phyloP scores from a whole-genome alignment of 2,797 vertebrate genomes.

The Galaxias olidus region DNA sequence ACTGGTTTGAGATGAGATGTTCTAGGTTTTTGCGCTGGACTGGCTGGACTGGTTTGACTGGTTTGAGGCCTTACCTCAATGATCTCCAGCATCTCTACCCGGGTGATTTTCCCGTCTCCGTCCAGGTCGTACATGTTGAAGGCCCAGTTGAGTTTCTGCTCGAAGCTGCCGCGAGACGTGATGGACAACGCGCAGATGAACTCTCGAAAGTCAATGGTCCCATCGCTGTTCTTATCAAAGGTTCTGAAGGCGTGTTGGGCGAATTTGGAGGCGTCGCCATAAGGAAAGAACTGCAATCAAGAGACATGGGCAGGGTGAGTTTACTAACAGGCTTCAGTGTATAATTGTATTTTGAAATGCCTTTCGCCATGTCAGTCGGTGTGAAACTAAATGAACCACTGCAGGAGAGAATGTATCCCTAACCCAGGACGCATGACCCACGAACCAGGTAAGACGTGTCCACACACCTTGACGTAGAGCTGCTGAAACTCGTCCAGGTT shows the following conservation, averaged over 20 bases:
- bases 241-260: slow-evolving; percentile 98
- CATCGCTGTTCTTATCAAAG: slow-evolving; percentile 98
- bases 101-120: slow-evolving; percentile 97
- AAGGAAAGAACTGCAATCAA: slow-evolving; percentile 91
- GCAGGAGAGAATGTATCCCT: no score
- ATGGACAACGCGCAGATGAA: slow-evolving; percentile 99
- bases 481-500: slow-evolving; percentile 99
- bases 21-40: no score
- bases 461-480: slow-evolving; percentile 96
- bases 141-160: slow-evolving; percentile 99
- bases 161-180: slow-evolving; percentile 97
- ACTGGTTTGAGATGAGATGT: no score
- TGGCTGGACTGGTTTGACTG: neutral
- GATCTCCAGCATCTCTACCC: slow-evolving; percentile 99
- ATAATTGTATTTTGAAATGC: no score
- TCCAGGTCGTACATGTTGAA: slow-evolving; percentile 99
- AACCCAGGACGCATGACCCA: no score
- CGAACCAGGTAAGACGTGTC: neutral
- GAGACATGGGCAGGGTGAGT: slow-evolving; percentile 4
- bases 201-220: slow-evolving; percentile 99
- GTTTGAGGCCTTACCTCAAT: slow-evolving; percentile 85
- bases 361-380: no score
- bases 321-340: neutral
- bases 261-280: slow-evolving; percentile 97
- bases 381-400: no score